Evolutionary conservation across 2,888 invertebrate species (phyloP).

Genomic region (Galerucella pusilla): DNA sequence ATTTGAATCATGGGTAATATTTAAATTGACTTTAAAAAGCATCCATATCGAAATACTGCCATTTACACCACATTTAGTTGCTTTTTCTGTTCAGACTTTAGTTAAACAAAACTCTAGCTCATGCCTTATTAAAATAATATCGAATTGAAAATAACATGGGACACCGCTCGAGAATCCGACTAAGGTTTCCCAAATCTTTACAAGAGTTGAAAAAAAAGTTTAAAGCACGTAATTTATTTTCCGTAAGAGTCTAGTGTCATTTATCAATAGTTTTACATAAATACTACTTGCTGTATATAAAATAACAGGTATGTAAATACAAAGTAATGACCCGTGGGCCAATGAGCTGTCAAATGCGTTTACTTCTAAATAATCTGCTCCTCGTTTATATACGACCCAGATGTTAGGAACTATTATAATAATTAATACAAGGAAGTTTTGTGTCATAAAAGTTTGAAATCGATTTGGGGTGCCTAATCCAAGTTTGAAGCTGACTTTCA

Average conservation of each 20-base stretch:
- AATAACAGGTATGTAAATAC: constrained; percentile 51
- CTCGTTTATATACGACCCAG: neutral
- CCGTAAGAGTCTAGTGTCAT: constrained; percentile 41
- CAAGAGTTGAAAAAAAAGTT: constrained; percentile 28
- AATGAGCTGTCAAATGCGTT: constrained; percentile 53
- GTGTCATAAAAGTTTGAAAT: no score
- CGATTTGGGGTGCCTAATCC: no score
- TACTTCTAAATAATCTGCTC: constrained; percentile 42
- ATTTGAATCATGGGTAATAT: neutral
- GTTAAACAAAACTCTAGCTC: neutral
- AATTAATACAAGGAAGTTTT: neutral
- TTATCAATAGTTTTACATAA: constrained; percentile 46
- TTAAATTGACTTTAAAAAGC: neutral
- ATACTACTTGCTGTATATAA: constrained; percentile 48
- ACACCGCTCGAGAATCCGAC: neutral
- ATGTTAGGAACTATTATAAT: neutral
- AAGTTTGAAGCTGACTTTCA: no score
- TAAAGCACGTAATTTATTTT: constrained; percentile 41
- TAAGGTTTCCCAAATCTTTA: neutral
- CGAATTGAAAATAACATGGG: neutral
- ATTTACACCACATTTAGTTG: constrained; percentile 1
- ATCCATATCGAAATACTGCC: neutral
- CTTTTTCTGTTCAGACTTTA: neutral
- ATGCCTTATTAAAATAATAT: neutral
- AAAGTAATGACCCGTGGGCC: constrained; percentile 50